phyloP scores from a whole-genome alignment of 2,888 invertebrate species.

The Phyllotreta striolata region DNA sequence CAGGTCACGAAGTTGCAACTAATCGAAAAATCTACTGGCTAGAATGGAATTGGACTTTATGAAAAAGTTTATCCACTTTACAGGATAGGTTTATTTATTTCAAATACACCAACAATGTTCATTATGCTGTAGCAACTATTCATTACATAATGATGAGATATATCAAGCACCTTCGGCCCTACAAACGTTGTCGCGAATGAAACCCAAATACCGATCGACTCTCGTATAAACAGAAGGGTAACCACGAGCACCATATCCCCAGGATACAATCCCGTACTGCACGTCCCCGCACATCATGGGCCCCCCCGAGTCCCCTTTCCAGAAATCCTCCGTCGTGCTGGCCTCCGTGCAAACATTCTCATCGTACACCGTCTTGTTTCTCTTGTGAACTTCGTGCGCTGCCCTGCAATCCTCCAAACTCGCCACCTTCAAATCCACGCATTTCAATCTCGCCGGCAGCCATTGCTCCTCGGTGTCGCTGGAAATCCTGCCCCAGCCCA shows the following conservation, averaged over 20 bases:
- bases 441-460: conserved; percentile 3
- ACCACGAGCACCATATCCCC: conserved; percentile 15
- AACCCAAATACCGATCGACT: conserved; percentile 7
- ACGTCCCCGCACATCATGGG: conserved; percentile 7
- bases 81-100: too few relatives aligned
- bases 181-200: conserved; percentile 8
- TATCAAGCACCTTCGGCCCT: conserved; percentile 9
- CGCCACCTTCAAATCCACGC: conserved; percentile 1
- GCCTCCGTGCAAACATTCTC: conserved; percentile 5
- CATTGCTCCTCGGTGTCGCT: not conserved
- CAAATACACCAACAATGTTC: too few relatives aligned
- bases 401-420: not conserved
- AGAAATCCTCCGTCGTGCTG: conserved; percentile 1
- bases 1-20: too few relatives aligned
- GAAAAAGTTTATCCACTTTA: too few relatives aligned
- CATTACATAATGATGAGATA: not conserved
- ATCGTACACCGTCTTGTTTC: conserved; percentile 1
- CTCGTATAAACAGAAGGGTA: conserved; percentile 11
- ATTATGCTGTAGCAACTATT: not conserved
- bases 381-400: not conserved
- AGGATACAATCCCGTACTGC: conserved; percentile 13
- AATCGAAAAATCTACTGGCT: too few relatives aligned
- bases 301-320: conserved; percentile 15
- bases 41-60: too few relatives aligned
- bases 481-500: conserved; percentile 13